phyloP scores from a whole-genome alignment of 2,888 invertebrate genomes.

The Poecilus cupreus region DNA sequence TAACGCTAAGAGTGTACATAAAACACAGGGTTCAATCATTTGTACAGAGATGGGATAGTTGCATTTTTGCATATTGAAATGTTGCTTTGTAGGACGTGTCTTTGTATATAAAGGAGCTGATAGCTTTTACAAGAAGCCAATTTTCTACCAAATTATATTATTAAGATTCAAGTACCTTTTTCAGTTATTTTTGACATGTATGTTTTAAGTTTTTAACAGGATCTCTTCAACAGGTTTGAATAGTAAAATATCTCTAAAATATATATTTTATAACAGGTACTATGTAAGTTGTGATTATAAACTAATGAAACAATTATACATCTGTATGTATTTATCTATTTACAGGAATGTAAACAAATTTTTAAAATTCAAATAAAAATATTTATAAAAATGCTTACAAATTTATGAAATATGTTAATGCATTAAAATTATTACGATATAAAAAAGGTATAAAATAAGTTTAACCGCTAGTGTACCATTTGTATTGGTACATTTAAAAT shows the following conservation, averaged over 20 bases:
- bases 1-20: background rate
- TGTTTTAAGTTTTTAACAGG: background rate
- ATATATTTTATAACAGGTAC: background rate
- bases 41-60: slow-evolving; percentile 14
- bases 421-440: background rate
- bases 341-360: no score
- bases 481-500: no score
- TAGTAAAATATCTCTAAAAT: background rate
- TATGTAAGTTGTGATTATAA: background rate
- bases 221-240: background rate
- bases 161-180: no score
- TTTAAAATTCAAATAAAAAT: background rate
- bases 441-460: background rate
- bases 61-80: background rate
- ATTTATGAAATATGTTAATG: slow-evolving; percentile 13
- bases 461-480: no score
- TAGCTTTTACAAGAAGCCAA: background rate
- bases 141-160: background rate
- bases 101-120: background rate
- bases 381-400: background rate
- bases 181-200: no score
- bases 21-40: background rate
- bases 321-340: background rate
- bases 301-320: background rate
- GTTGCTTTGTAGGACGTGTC: slow-evolving; percentile 8